Conservation (phyloP, 2,113 vertebrate species). For the Coryphaenoides rupestris region DNA sequence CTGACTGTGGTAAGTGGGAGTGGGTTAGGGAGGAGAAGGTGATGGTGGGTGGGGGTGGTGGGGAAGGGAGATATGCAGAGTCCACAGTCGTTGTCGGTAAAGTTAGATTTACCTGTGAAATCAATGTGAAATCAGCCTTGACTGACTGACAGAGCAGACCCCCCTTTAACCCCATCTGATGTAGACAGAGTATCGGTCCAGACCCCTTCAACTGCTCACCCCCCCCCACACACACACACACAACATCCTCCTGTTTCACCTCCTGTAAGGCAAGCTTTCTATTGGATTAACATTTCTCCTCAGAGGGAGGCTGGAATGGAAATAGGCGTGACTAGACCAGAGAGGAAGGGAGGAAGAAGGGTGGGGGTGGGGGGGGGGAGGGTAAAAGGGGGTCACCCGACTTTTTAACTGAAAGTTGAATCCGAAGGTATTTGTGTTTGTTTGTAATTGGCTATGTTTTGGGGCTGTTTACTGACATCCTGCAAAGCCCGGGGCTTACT, state of each 20-base stretch:
- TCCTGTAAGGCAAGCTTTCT: conserved; percentile 53
- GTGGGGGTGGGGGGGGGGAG: no score
- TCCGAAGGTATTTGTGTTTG: conserved; percentile 68
- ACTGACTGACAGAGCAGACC: conserved; percentile 11
- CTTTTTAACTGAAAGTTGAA: conserved; percentile 74
- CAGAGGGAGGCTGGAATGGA: conserved; percentile 41
- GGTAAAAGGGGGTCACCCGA: conserved; percentile 43
- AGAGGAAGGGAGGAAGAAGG: no score
- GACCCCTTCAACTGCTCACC: background rate
- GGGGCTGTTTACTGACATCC: conserved; percentile 63
- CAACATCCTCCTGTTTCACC: conserved; percentile 59
- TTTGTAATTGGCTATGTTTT: conserved; percentile 64
- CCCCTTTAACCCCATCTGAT: no score
- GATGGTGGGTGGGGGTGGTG: no score
- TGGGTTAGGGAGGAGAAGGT: no score
- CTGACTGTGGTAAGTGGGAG: no score
- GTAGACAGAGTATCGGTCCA: no score
- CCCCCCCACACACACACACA: conserved; percentile 24
- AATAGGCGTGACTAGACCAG: conserved; percentile 53
- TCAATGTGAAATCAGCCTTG: no score
- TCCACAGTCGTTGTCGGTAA: no score
- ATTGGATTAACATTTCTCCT: conserved; percentile 66
- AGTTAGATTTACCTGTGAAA: no score
- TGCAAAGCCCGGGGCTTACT: conserved; percentile 55
- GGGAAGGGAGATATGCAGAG: no score